Base-by-base conservation (phyloP, 2,113 vertebrate species). In the Aepyceros melampus region DNA sequence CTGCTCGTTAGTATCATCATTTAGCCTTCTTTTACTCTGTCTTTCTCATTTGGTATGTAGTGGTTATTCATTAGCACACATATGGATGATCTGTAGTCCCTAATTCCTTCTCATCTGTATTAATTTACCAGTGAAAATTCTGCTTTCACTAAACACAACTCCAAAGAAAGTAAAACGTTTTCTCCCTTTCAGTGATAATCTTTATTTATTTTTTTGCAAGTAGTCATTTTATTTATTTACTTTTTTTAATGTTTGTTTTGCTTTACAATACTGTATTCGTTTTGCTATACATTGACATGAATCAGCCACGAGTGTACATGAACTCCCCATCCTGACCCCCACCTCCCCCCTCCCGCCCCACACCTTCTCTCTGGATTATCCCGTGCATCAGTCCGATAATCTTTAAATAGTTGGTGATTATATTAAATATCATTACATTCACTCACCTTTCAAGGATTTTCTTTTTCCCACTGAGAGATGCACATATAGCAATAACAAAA, bases 51-150 rank as follows among this genome's bases (percentile, higher is more conserved):
- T 81, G n/a, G n/a, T 60, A 29, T 62, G 33, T 60, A 19, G 67
- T 91, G 47, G n/a, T 92, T 95, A 56, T 76, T 96, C 95, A 97
- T 97, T 91, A 98, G 71, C 74, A 40, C 9, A 51, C 58, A 89
- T 6, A 51, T 9, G 8, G 71, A 74, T 95, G 84, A 58, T 19
- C 64, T 94, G 71, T 87, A 71, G 74, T 90, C 31, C 94, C 74
- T 91, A 82, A 95, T 94, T 95, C 74, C 40, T 95, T 88, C 93
- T 96, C 91, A 95, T 84, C 60, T 92, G 81, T 76, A 53, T 95
- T 96, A 94, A 97, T 96, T 97, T 97, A 49, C 64, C 95, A 95
- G 74, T 91, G 96, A 97, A 96, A 89, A 84, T 96, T 94, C 89
- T 96, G 71, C 87, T 96, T 96, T 13, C 49, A 91, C 15, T 81